A percentile compares a stretch with the other conserved stretches of the same genome.
Conservation (phyloP, 2,113 vertebrate species). For the Saiga tatarica region DNA sequence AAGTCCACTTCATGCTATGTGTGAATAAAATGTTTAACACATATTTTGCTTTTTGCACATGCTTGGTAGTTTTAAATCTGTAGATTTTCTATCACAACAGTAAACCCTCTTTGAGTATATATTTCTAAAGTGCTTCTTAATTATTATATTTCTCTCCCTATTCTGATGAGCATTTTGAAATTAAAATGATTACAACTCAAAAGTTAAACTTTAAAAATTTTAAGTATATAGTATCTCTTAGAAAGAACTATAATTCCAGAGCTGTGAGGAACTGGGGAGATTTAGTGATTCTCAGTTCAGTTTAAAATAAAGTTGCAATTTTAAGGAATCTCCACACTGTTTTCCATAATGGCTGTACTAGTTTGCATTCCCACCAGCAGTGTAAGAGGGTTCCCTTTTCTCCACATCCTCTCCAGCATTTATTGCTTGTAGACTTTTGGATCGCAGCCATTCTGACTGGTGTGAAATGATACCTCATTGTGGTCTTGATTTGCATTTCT, state of each 20-base stretch:
- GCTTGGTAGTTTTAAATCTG: neutral
- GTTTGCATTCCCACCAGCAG: too few relatives aligned
- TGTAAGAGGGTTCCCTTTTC: too few relatives aligned
- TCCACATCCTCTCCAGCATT: too few relatives aligned
- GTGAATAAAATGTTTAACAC: neutral
- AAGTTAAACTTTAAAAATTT: slow-evolving; percentile 39
- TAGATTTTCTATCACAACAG: neutral
- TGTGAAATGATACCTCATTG: too few relatives aligned
- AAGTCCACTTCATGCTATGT: neutral
- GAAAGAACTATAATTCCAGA: slow-evolving; percentile 70
- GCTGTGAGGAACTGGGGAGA: slow-evolving; percentile 68
- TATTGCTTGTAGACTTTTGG: too few relatives aligned
- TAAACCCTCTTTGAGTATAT: neutral
- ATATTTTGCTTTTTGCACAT: neutral
- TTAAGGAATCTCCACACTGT: too few relatives aligned
- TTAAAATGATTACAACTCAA: slow-evolving; percentile 70
- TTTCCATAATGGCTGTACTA: too few relatives aligned
- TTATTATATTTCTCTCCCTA: neutral
- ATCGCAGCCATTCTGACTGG: too few relatives aligned
- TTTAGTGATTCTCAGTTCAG: slow-evolving; percentile 66
- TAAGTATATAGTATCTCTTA: slow-evolving; percentile 63
- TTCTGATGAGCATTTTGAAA: slow-evolving; percentile 28
- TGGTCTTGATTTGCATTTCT: too few relatives aligned
- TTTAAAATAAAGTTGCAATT: slow-evolving; percentile 80
- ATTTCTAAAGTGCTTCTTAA: slow-evolving; percentile 3